Base-by-base conservation (phyloP, 2,888 invertebrate species). In the Euclidia mi region DNA sequence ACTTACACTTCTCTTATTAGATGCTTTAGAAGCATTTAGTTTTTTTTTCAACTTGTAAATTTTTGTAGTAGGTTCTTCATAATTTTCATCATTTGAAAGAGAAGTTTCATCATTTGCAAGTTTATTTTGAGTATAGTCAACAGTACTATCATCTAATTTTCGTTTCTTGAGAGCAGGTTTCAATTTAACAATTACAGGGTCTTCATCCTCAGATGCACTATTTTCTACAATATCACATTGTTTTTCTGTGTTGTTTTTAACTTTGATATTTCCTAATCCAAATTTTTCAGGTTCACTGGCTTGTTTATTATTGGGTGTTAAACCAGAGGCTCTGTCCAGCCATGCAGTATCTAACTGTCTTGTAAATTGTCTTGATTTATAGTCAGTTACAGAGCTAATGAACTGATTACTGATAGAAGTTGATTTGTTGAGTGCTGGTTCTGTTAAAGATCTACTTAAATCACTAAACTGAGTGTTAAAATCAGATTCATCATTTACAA, bases 161-260 rank as follows among this genome's bases (percentile, higher is more conserved):
- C 95, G 90, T 67, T 95, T 94, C 72, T 96, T 96, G 0, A 95
- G 90, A 31, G 95, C 94, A 43, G 96, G 96, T 67, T 96, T 94
- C 32, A 95, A 79, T 71, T 95, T 93, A 44, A 76, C 72, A 48
- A 86, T 70, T 31, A 70, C 68, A 53, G 72, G 89, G 62, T 95
- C 94, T 58, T 95, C 95, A 42, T 89, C 94, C 76, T 96, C 96
- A 32, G 96, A 96, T 68, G 96, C 97, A 88, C 97, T 97, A 69
- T 96, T 96, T 83, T 97, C 97, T 73, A 97, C 97, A 78, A 96
- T 96, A 73, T 97, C 96, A 65, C 91, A 67, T 42, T 56, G 51
- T 78, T 86, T 88, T 34, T 87, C 82, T 60, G 82, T 41, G 65
- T 60, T 41, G 69, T 70, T n/a, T n/a, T n/a, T 51, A 31, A 89